Evolutionary conservation across 1,140 invertebrate species (phyloP), one percentile per base, ranked within the genome.

Genomic region (Lepidotrigona ventralis): DNA sequence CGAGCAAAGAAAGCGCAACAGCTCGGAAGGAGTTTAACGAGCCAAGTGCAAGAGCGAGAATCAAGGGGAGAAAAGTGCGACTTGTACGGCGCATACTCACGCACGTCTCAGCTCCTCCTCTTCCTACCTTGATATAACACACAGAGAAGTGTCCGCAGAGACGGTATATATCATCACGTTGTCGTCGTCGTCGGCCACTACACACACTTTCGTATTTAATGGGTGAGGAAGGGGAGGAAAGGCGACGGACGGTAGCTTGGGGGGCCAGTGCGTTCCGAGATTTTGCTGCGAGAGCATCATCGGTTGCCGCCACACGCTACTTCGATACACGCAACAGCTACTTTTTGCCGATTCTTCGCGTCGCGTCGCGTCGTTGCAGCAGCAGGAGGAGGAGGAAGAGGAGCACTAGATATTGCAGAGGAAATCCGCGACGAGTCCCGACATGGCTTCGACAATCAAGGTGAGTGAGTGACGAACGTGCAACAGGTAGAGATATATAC

Each of bases 121-220:
- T 8, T 46, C 6, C 39, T 79, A 73, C 86, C 19, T 66, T 12
- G 21, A 8, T 46, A 46, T 26, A 53, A 51, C 19, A 81, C 53
- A 84, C 68, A 76, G 66, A 71, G 56, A 79, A 53, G 33, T 81
- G 74, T 60, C 54, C 26, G 63, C 8, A 46, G 39, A 46, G 39
- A 56, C 26, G 77, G 71, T 88, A 85, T 88, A 87, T 79, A 88
- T 89, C 79, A 75, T 75, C 39, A 14, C 66, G 33, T 19, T 33
- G 85, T 89, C 77, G 71, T 88, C 64, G 33, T 19, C 33, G 85
- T 89, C 72, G 72, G 19, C 56, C 75, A 68, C 39, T 80, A 83
- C 84, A 69, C 71, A 85, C 73, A 91, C 91, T 91, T 90, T 92
- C 89, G 88, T 91, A 89, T 88, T 88, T 92, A 90, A n/a, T 91